Percentiles rank a stretch among this genome's conserved stretches.
These are phyloP conservation scores for Pilophorus perplexus DNA, from an alignment of 2,888 invertebrate species.

Conservation along the genomic window DNA sequence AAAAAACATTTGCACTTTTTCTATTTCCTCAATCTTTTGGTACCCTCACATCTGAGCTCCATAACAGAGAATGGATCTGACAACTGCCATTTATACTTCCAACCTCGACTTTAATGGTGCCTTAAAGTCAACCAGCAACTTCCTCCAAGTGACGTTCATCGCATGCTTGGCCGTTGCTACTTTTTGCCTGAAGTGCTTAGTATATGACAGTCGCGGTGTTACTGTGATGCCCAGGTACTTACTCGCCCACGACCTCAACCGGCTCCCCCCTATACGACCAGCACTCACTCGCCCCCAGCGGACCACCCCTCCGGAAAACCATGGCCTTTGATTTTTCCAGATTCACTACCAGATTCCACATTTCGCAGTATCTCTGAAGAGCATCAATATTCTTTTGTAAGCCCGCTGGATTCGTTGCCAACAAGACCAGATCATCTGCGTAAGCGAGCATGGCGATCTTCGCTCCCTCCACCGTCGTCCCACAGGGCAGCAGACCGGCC, in stretches of 20 bases:
- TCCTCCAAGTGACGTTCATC: not conserved
- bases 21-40: not conserved
- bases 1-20: conserved; percentile 6
- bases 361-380: conserved; percentile 5
- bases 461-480: not conserved
- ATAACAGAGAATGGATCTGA: conserved; percentile 8
- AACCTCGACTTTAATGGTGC: not conserved
- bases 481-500: conserved; percentile 1
- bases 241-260: too few relatives aligned
- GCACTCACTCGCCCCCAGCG: too few relatives aligned
- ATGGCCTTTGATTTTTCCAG: conserved; percentile 27
- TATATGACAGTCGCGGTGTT: too few relatives aligned
- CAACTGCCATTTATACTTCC: conserved; percentile 8
- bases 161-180: too few relatives aligned
- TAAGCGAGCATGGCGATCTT: conserved; percentile 17
- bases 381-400: conserved; percentile 1
- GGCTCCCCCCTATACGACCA: too few relatives aligned
- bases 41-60: conserved; percentile 19
- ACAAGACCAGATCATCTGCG: conserved; percentile 15
- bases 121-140: not conserved
- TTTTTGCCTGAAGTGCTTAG: too few relatives aligned
- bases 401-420: not conserved
- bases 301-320: conserved; percentile 12
- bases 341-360: conserved; percentile 17
- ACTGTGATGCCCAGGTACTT: too few relatives aligned